A percentile compares a stretch with the other conserved stretches of the same genome.
Conservation (phyloP, 2,888 invertebrate species). For the Coecobrya sp. region DNA sequence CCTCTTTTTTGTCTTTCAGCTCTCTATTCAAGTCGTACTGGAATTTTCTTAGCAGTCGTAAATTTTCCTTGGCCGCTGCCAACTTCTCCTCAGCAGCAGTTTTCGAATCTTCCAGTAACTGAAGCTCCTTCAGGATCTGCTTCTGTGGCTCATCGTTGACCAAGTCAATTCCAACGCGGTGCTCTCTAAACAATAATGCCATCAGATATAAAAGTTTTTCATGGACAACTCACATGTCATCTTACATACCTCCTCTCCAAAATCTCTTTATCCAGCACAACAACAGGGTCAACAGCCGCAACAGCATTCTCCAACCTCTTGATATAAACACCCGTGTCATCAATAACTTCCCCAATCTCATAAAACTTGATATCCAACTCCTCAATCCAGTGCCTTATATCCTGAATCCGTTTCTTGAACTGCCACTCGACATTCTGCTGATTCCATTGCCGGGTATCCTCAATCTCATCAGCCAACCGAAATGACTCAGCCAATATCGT, state of each 20-base stretch:
- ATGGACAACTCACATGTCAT: too few relatives aligned
- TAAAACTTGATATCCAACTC: conserved; percentile 66
- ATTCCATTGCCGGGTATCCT: conserved; percentile 57
- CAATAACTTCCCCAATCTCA: conserved; percentile 61
- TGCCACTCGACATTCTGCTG: conserved; percentile 65
- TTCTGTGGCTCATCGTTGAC: conserved; percentile 78
- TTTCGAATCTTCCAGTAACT: conserved; percentile 47
- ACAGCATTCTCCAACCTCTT: conserved; percentile 60
- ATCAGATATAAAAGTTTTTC: too few relatives aligned
- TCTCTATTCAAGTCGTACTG: conserved; percentile 58
- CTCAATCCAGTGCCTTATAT: conserved; percentile 67
- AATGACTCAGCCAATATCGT: conserved; percentile 63
- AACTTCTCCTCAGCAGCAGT: neutral
- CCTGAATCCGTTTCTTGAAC: conserved; percentile 63
- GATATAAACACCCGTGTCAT: conserved; percentile 47
- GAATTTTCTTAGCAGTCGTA: conserved; percentile 68
- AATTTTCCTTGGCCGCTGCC: conserved; percentile 46
- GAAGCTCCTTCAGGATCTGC: conserved; percentile 59
- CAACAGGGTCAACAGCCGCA: conserved; percentile 44
- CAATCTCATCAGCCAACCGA: conserved; percentile 67
- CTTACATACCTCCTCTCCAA: conserved; percentile 53
- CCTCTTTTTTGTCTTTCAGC: conserved; percentile 67
- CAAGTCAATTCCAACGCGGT: conserved; percentile 70
- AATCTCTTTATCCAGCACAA: conserved; percentile 27
- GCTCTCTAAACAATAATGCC: conserved; percentile 43